Base-by-base conservation (phyloP, 2,888 invertebrate genomes). In the Brachyptera putata region DNA sequence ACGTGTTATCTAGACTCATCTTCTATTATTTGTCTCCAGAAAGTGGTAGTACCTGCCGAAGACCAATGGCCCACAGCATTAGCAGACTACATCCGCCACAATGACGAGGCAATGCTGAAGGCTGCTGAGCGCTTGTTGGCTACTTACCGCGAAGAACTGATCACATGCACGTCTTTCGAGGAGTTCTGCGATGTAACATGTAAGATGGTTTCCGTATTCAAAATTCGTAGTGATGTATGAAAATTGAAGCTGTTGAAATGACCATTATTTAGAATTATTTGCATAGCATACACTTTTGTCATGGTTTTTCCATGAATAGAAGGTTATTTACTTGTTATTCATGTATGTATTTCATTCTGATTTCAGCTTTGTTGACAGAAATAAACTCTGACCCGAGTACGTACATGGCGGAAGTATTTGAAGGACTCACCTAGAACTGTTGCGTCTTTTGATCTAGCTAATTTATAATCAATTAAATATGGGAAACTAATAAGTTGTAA, bases 141-240 rank as follows among this genome's bases (percentile, higher is more conserved):
- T 24, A 80, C 84, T 1, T 90, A 95, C 68, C 89, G 92, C 41
- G 91, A 95, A 69, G 95, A 96, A 74, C 80, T 94, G 69, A 79
- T 95, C 68, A 91, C 94, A 9, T 93, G 95, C 77, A 84, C 91
- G 63, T 91, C 92, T 14, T 89, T 96, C 75, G 84, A 82, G 5
- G 96, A 97, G 79, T 93, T 93, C 80, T 91, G 91, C 76, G 96
- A 96, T 83, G 92, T 95, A 66, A 84, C 87, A 68, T 93, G 94
- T 83, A 73, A 74, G 77, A 73, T 57, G 56, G n/a, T n/a, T n/a
- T n/a, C n/a, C n/a, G n/a, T n/a, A n/a, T n/a, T n/a, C n/a, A n/a
- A n/a, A n/a, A n/a, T n/a, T n/a, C n/a, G n/a, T n/a, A n/a, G n/a
- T n/a, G n/a, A n/a, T n/a, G n/a, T n/a, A n/a, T n/a, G n/a, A n/a